phyloP scores from a whole-genome alignment of 2,888 invertebrate genomes.

The Oscheius sp. region DNA sequence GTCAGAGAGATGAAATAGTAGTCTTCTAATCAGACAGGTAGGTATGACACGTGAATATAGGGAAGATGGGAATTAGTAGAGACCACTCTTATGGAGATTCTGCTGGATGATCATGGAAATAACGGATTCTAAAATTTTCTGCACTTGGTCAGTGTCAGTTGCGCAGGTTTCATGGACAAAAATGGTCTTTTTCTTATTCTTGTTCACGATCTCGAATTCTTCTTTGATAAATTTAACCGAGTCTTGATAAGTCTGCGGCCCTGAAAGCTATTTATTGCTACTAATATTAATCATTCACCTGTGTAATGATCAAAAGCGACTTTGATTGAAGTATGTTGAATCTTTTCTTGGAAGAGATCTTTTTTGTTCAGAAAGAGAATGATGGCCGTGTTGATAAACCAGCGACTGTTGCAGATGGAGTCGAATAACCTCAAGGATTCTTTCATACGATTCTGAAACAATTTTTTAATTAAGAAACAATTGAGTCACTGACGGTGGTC shows the following conservation, averaged over 20 bases:
- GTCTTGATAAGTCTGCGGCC: slow-evolving; percentile 63
- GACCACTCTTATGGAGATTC: slow-evolving; percentile 68
- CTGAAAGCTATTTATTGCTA: slow-evolving; percentile 34
- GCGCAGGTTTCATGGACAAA: slow-evolving; percentile 68
- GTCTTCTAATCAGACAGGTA: neutral
- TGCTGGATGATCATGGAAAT: slow-evolving; percentile 68
- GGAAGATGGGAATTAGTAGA: slow-evolving; percentile 51
- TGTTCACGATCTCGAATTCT: slow-evolving; percentile 60
- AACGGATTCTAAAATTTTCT: slow-evolving; percentile 66
- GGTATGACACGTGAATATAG: slow-evolving; percentile 2
- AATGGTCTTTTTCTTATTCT: slow-evolving; percentile 60
- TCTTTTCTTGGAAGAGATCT: slow-evolving; percentile 67
- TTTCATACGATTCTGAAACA: slow-evolving; percentile 67
- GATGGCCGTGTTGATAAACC: slow-evolving; percentile 69
- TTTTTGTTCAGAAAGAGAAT: slow-evolving; percentile 68
- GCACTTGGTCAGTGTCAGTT: slow-evolving; percentile 66
- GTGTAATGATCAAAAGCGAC: slow-evolving; percentile 65
- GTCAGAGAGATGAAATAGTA: neutral
- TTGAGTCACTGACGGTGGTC: slow-evolving; percentile 84
- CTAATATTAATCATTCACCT: slow-evolving; percentile 43
- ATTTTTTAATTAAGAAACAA: neutral
- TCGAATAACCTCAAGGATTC: slow-evolving; percentile 69
- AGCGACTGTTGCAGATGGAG: slow-evolving; percentile 67
- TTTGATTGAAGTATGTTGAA: slow-evolving; percentile 51
- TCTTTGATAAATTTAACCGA: slow-evolving; percentile 59